Evolutionary conservation across 2,888 invertebrate genomes (phyloP), one percentile per base, ranked within the genome.

Genomic region (Stictocephala bisonia): DNA sequence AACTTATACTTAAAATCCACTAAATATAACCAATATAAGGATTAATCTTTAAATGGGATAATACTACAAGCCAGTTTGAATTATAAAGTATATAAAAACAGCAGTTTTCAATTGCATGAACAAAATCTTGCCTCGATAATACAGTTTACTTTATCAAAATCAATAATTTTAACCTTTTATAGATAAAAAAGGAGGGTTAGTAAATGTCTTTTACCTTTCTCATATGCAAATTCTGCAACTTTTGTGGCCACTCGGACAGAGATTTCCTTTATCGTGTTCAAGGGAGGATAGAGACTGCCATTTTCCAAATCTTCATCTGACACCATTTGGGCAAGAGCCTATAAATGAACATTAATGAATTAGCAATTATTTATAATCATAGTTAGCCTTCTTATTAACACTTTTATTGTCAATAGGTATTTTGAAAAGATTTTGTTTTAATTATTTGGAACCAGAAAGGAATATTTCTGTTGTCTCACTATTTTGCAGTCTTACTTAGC

Each of bases 261-360:
- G 82, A 96, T 94, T 75, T 92, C 88, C 79, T 93, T 90, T 78
- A 99, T 96, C 75, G 89, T 87, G 44, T 88, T 86, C 13, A 99
- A 87, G 0, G 97, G 96, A 20, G 99, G 99, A 85, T 98, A 99
- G 69, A 99, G 87, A 77, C 96, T 91, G 73, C 98, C 98, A 70
- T 88, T 89, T 0, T 88, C 89, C 80, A 99, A 85, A 84, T 97
- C 93, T 0, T 88, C 88, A 60, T 94, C 89, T 0, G 91, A 89
- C 6, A 97, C 97, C 64, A 95, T 86, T 3, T 90, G 89, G 0
- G 97, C 90, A 71, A 99, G 86, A 69, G 92, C 89, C 90, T 94
- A 84, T 53, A 84, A 85, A 72, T 76, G 71, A 60, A 72, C 68
- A n/a, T n/a, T n/a, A n/a, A n/a, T n/a, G n/a, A n/a, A n/a, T n/a